Conservation (phyloP, 2,888 invertebrate genomes). For the Parasteatoda lunata region DNA sequence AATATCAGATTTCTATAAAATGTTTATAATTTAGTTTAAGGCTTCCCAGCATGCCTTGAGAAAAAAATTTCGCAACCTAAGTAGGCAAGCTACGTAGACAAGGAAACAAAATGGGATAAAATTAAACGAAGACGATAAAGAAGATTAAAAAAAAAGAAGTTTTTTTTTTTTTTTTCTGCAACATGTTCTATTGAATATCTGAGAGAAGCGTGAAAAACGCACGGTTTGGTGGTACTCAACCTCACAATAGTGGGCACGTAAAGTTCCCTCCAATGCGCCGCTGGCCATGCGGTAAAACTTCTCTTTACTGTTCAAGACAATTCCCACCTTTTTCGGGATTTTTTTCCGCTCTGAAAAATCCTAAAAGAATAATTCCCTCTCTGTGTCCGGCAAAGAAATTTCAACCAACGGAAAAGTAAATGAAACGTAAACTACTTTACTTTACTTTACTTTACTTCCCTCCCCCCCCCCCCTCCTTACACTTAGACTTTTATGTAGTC, state of each 20-base stretch:
- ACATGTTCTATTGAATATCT: constrained; percentile 28
- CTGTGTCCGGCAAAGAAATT: constrained; percentile 27
- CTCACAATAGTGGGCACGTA: constrained; percentile 17
- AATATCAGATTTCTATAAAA: too few relatives aligned
- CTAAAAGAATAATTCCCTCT: constrained; percentile 24
- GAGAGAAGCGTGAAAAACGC: constrained; percentile 34
- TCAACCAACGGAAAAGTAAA: constrained; percentile 6
- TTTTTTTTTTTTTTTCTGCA: background rate
- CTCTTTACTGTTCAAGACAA: constrained; percentile 42
- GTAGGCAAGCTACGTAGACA: background rate
- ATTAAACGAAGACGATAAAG: constrained; percentile 14
- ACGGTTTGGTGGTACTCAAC: constrained; percentile 33
- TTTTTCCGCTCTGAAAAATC: constrained; percentile 49
- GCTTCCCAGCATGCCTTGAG: too few relatives aligned
- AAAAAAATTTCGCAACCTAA: background rate
- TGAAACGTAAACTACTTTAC: constrained; percentile 2
- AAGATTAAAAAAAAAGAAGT: background rate
- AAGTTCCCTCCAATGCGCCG: background rate
- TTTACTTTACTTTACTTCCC: background rate
- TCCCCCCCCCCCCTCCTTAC: background rate
- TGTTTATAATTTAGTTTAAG: background rate
- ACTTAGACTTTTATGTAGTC: too few relatives aligned
- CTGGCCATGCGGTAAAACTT: constrained; percentile 48
- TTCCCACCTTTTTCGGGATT: constrained; percentile 35
- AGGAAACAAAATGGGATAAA: constrained; percentile 11